Base-by-base conservation (phyloP, 1,140 invertebrate species). In the Callitettix versicolor region DNA sequence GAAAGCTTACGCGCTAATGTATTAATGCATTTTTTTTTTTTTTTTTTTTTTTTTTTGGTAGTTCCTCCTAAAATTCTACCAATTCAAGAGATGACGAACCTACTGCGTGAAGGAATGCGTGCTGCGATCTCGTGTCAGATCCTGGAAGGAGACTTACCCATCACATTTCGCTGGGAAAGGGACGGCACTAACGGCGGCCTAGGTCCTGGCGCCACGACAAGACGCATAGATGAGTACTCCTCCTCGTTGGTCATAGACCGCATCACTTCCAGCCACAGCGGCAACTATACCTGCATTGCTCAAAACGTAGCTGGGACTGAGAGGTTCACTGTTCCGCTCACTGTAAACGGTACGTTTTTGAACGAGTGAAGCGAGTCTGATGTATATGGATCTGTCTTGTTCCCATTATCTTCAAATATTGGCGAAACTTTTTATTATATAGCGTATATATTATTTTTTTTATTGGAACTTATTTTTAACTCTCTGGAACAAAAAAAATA, bases 71-170 rank as follows among this genome's bases (percentile, higher is more conserved):
- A 86, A 77, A 89, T 91, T 68, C 79, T 90, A 71, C 86, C 87
- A 20, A 90, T 88, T 61, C 80, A 88, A 71, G 82, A 89, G 40
- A 81, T 88, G 71, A 83, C 81, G 26, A 81, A 85, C 64, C 73
- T 86, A 63, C 72, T 91, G 50, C 78, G 87, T 53, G 91, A 95
- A 74, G 93, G 93, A 12, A 92, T 93, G 79, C 76, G 92, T 55
- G 88, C 91, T 9, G 89, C 89, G 22, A 88, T 96, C 59, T 87
- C 91, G 54, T 97, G 94, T 72, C 87, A 91, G 65, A 90, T 96
- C 60, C 82, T 92, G 65, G 90, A 93, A 72, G 94, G 94, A 12
- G 93, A 98, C 75, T 79, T 90, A 58, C 93, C 93, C 17, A 84
- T 98, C 58, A 84, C 81, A 53, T 91, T 97, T 70, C 76, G 80